These are phyloP conservation scores for Heterodera carotae DNA, from an alignment of 1,140 invertebrate genomes.

Conservation along the genomic window DNA sequence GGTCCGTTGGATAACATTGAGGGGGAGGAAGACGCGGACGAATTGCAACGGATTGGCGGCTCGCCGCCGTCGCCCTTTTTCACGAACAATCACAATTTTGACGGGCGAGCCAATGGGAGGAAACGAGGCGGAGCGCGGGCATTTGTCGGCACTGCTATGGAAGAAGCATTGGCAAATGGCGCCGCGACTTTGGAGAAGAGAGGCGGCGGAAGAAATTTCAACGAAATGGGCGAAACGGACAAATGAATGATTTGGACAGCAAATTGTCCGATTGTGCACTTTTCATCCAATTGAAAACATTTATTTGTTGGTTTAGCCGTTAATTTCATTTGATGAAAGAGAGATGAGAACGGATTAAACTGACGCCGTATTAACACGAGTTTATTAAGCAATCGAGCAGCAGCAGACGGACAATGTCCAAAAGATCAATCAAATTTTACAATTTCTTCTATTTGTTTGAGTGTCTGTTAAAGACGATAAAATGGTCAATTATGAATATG, in stretches of 20 bases:
- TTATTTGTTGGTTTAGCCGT: background rate
- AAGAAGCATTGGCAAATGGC: background rate
- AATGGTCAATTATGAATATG: too few species aligned
- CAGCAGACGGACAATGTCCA: too few species aligned
- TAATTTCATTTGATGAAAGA: background rate
- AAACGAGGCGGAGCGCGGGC: constrained; percentile 5
- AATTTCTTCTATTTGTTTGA: too few species aligned
- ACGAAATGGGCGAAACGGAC: background rate
- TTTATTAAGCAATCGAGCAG: too few species aligned
- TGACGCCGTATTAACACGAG: too few species aligned
- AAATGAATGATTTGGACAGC: background rate
- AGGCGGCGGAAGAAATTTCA: constrained; percentile 1
- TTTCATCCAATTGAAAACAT: background rate
- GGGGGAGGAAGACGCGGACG: background rate
- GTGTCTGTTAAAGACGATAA: too few species aligned
- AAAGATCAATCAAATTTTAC: too few species aligned
- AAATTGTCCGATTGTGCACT: background rate
- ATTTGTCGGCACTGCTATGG: background rate
- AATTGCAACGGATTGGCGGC: background rate
- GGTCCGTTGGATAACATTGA: background rate
- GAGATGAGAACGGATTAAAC: too few species aligned
- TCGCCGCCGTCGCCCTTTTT: background rate
- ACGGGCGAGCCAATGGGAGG: background rate
- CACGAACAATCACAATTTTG: constrained; percentile 2
- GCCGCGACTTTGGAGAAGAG: background rate